Percentiles rank a stretch among this genome's conserved stretches.
These are phyloP conservation scores for Eupithecia inturbata DNA, from an alignment of 2,888 invertebrate species.

Conservation along the genomic window DNA sequence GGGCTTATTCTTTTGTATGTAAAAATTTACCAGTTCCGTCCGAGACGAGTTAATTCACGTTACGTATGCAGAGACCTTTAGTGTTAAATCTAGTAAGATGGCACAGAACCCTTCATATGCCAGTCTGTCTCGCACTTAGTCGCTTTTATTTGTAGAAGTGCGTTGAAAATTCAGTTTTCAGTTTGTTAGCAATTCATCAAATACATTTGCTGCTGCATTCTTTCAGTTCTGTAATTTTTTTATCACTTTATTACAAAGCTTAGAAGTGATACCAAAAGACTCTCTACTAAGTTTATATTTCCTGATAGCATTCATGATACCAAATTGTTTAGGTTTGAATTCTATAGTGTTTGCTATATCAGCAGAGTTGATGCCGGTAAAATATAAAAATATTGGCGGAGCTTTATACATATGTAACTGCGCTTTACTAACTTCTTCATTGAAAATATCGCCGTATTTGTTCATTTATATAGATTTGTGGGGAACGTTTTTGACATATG, in stretches of 20 bases:
- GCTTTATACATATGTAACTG: constrained; percentile 37
- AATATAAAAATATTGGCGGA: constrained; percentile 41
- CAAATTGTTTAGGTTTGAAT: constrained; percentile 34
- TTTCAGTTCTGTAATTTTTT: constrained; percentile 22
- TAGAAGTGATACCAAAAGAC: constrained; percentile 28
- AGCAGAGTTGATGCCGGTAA: constrained; percentile 45
- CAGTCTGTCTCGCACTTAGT: too few species aligned
- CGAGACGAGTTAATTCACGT: too few species aligned
- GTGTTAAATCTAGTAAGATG: too few species aligned
- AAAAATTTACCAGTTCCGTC: too few species aligned
- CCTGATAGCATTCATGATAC: constrained; percentile 34
- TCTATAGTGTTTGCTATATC: constrained; percentile 31
- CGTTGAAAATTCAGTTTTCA: too few species aligned
- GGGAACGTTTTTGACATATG: constrained; percentile 41
- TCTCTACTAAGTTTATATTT: constrained; percentile 36
- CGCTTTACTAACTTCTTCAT: constrained; percentile 29
- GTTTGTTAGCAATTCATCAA: too few species aligned
- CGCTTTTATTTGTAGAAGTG: too few species aligned
- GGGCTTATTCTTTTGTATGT: too few species aligned
- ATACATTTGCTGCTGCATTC: constrained; percentile 26
- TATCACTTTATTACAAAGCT: constrained; percentile 29
- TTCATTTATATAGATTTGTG: constrained; percentile 36
- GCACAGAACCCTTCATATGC: too few species aligned
- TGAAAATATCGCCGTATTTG: constrained; percentile 42
- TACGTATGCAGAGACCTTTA: too few species aligned